phyloP scores from a whole-genome alignment of 2,113 vertebrate species.

The Mohoua ochrocephala region DNA sequence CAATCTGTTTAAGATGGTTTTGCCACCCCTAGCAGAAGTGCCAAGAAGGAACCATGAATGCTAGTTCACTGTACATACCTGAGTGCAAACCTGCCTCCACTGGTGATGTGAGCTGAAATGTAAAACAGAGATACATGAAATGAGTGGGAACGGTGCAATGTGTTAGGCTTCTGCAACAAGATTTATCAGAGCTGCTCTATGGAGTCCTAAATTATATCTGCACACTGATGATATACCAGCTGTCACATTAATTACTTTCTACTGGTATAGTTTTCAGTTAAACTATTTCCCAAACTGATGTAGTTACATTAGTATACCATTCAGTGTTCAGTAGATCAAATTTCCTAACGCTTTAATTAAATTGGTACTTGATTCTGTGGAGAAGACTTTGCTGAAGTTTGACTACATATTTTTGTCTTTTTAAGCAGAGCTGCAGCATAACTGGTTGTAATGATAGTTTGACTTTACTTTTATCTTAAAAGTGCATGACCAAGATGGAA shows the following conservation, averaged over 20 bases:
- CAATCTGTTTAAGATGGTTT: not conserved
- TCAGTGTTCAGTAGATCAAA: not conserved
- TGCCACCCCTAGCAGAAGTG: not conserved
- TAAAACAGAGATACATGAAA: not conserved
- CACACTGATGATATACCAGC: not conserved
- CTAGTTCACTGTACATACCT: not conserved
- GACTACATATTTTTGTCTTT: not conserved
- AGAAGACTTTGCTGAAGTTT: not conserved
- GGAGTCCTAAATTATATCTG: not conserved
- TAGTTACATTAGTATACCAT: not conserved
- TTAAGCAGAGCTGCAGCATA: not conserved
- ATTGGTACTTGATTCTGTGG: not conserved
- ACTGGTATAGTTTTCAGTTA: not conserved
- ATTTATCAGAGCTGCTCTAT: not conserved
- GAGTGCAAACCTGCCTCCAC: not conserved
- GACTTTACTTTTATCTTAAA: not conserved
- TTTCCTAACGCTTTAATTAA: not conserved
- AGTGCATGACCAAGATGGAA: not conserved
- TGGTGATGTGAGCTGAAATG: not conserved
- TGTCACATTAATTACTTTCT: not conserved
- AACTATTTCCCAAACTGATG: not conserved
- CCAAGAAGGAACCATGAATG: not conserved
- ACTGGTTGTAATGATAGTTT: not conserved
- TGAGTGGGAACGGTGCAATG: not conserved
- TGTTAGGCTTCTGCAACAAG: not conserved